Conservation (phyloP, 1,140 invertebrate species). For the Microplitis mediator region DNA sequence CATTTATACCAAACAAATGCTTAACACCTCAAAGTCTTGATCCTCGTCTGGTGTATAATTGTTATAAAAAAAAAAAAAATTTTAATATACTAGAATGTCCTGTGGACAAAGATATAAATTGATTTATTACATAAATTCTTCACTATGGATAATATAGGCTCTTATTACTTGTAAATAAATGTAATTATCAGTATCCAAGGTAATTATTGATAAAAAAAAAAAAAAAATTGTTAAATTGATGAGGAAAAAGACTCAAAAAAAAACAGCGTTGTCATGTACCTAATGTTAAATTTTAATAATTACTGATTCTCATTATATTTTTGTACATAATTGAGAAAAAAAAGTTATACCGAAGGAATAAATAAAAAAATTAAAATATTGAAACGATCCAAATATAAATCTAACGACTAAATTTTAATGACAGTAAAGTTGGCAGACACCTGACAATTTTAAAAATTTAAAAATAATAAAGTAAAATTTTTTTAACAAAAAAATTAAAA, state of each 20-base stretch:
- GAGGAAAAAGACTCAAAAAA: not conserved
- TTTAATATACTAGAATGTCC: too few relatives aligned
- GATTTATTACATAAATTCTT: not conserved
- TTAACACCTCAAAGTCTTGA: not conserved
- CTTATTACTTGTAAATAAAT: not conserved
- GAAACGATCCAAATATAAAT: not conserved
- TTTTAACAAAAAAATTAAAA: too few relatives aligned
- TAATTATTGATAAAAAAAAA: constrained; percentile 1
- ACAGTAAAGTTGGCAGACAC: too few relatives aligned
- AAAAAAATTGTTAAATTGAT: not conserved
- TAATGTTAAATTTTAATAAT: constrained; percentile 52
- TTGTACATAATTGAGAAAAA: constrained; percentile 54
- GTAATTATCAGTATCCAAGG: not conserved
- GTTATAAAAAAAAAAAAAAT: too few relatives aligned
- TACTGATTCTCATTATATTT: constrained; percentile 56
- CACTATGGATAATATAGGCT: not conserved
- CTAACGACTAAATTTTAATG: not conserved
- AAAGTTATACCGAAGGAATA: constrained; percentile 42
- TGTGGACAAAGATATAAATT: not conserved
- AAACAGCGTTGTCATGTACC: constrained; percentile 38
- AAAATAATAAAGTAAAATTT: too few relatives aligned
- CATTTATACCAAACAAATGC: too few relatives aligned
- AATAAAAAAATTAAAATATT: constrained; percentile 37
- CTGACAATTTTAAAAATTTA: too few relatives aligned
- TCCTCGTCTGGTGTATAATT: not conserved